Evolutionary conservation across 2,888 invertebrate genomes (phyloP).

Genomic region (Ischnura elegans): DNA sequence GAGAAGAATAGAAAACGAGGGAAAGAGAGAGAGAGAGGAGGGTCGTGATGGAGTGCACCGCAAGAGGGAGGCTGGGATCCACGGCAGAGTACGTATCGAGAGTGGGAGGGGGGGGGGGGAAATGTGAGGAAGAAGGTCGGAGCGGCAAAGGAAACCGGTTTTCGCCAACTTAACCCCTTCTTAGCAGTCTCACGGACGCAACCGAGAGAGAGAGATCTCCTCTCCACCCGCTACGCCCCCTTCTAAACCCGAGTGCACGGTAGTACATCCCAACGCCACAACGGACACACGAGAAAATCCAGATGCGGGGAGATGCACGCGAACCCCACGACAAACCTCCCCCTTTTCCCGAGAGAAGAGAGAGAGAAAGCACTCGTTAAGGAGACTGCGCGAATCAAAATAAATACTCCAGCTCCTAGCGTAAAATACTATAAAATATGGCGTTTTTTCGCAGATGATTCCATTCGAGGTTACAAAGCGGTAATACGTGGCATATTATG

Average conservation of each 20-base stretch:
- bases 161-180: slow-evolving; percentile 58
- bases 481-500: too few relatives aligned
- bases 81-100: not conserved
- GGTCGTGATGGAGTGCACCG: slow-evolving; percentile 55
- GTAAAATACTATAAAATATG: too few relatives aligned
- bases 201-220: not conserved
- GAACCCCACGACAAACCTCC: too few relatives aligned
- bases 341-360: too few relatives aligned
- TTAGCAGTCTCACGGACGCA: not conserved
- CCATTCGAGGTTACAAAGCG: too few relatives aligned
- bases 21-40: not conserved
- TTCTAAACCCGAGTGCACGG: slow-evolving; percentile 16
- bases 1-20: not conserved
- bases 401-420: too few relatives aligned
- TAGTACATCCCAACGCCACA: slow-evolving; percentile 14
- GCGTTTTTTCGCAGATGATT: too few relatives aligned
- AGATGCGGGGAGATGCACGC: not conserved
- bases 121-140: slow-evolving; percentile 51
- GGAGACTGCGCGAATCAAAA: too few relatives aligned
- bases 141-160: slow-evolving; percentile 46
- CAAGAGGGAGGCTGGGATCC: slow-evolving; percentile 49
- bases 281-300: not conserved
- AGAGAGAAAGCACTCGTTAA: too few relatives aligned
- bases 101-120: not conserved
- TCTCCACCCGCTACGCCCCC: not conserved